Conservation (phyloP, 2,113 vertebrate genomes). For the Taurulus bubalis region DNA sequence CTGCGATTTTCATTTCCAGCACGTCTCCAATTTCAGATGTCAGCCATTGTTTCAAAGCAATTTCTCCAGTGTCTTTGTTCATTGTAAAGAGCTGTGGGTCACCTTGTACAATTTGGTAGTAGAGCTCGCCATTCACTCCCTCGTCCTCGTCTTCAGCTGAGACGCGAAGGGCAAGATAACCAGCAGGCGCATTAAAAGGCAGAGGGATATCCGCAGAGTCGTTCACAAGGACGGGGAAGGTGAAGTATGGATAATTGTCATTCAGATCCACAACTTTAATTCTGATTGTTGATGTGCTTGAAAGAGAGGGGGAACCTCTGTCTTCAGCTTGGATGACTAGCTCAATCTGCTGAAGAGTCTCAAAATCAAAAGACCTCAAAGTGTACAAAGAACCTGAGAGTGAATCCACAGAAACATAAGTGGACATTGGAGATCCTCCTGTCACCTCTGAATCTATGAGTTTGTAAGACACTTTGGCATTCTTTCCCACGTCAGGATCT, state of each 20-base stretch:
- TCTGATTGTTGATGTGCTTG: constrained; percentile 62
- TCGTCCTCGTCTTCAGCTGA: constrained; percentile 75
- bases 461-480: constrained; percentile 78
- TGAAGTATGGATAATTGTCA: constrained; percentile 77
- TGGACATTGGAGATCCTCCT: constrained; percentile 61
- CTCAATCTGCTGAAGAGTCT: constrained; percentile 74
- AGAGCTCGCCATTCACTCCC: constrained; percentile 66
- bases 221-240: constrained; percentile 68
- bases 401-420: constrained; percentile 74
- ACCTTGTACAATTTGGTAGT: constrained; percentile 74
- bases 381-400: constrained; percentile 74
- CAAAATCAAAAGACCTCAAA: constrained; percentile 75
- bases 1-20: constrained; percentile 68
- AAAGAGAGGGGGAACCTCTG: constrained; percentile 66
- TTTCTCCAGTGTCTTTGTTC: constrained; percentile 71
- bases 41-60: constrained; percentile 72
- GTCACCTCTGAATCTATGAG: constrained; percentile 70
- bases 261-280: constrained; percentile 82
- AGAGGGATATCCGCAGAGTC: constrained; percentile 73
- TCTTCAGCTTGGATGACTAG: constrained; percentile 75
- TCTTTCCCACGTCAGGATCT: constrained; percentile 79
- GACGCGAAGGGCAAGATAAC: constrained; percentile 72
- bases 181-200: constrained; percentile 66
- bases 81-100: constrained; percentile 70
- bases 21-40: constrained; percentile 57